phyloP scores from a whole-genome alignment of 2,888 invertebrate species.

The Aelia acuminata region DNA sequence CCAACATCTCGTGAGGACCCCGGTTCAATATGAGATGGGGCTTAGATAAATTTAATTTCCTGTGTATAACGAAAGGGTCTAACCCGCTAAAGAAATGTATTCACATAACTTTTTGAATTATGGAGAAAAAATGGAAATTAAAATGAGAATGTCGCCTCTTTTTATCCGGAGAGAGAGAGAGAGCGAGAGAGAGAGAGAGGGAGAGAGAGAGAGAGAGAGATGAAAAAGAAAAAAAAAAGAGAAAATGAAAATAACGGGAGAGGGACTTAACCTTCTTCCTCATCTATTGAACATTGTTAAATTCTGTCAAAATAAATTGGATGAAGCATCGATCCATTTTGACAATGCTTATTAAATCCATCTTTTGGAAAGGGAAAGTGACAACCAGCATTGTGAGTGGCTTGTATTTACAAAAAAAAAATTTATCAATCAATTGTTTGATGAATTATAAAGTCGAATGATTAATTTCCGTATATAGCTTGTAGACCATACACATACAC shows the following conservation, averaged over 20 bases:
- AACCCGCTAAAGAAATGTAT: slow-evolving; percentile 35
- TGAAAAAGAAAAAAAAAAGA: neutral
- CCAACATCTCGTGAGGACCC: neutral
- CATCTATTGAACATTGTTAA: slow-evolving; percentile 35
- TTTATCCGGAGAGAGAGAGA: neutral
- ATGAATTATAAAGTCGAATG: too few species aligned
- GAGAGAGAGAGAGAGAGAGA: neutral
- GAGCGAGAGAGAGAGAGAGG: neutral
- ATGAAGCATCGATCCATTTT: slow-evolving; percentile 19
- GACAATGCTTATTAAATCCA: neutral
- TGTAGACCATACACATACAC: too few species aligned
- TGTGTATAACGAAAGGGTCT: slow-evolving; percentile 18
- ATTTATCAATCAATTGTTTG: too few species aligned
- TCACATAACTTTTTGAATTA: slow-evolving; percentile 35
- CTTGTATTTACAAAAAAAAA: neutral
- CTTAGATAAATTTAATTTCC: slow-evolving; percentile 39
- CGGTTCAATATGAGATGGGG: slow-evolving; percentile 7
- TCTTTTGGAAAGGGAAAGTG: neutral
- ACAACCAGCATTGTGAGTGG: neutral
- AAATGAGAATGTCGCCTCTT: slow-evolving; percentile 9
- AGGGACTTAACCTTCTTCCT: neutral
- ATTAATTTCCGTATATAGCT: too few species aligned
- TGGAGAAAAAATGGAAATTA: slow-evolving; percentile 19
- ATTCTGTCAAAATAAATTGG: slow-evolving; percentile 27
- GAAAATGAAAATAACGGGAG: too few species aligned